Conservation (phyloP, 1,140 invertebrate genomes). For the Choristoneura fumiferana region DNA sequence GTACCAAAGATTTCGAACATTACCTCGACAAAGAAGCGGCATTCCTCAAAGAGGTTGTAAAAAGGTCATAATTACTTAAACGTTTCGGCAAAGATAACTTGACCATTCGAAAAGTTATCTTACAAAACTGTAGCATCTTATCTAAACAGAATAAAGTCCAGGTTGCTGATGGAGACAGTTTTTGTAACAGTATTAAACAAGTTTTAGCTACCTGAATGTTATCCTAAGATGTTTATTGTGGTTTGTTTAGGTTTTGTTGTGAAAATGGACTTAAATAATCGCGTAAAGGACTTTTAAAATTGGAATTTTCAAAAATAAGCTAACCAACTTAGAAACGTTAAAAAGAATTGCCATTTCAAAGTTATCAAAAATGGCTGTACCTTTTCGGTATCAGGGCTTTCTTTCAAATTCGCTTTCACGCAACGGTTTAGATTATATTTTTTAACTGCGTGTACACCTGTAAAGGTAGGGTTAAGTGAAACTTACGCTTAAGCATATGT, state of each 20-base stretch:
- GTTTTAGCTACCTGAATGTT: conserved; percentile 4
- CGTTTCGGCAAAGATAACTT: conserved; percentile 24
- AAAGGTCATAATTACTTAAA: conserved; percentile 37
- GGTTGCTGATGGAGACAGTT: conserved; percentile 8
- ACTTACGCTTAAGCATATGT: no score
- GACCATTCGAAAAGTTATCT: conserved; percentile 3
- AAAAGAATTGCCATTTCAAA: no score
- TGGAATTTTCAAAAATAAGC: not conserved
- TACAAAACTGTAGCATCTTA: not conserved
- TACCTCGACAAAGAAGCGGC: conserved; percentile 34
- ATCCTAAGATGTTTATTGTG: conserved; percentile 5
- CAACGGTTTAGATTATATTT: no score
- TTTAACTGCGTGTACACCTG: no score
- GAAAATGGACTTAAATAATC: not conserved
- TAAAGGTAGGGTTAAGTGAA: no score
- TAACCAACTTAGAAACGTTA: no score
- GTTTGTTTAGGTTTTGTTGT: conserved; percentile 7
- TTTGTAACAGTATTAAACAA: not conserved
- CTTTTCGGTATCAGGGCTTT: no score
- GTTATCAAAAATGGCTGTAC: no score
- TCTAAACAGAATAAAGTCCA: conserved; percentile 16
- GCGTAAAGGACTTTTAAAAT: not conserved
- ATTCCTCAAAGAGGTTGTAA: conserved; percentile 33
- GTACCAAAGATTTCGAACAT: conserved; percentile 30
- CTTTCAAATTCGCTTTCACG: no score